phyloP scores from a whole-genome alignment of 2,113 vertebrate species.

The Paedocypris sp. region DNA sequence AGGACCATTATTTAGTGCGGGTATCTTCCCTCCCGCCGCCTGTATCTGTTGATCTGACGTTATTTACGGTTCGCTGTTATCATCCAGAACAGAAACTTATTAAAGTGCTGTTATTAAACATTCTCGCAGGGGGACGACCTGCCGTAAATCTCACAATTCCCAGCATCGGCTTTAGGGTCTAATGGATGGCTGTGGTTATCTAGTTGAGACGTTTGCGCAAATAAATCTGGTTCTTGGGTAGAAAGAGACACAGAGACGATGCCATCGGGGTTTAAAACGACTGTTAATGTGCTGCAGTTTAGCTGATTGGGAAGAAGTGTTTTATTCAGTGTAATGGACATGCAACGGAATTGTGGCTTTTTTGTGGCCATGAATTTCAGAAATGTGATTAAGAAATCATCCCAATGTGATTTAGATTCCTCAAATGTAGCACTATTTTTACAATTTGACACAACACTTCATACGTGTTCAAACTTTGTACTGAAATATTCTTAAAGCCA shows the following conservation, averaged over 20 bases:
- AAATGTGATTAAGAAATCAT: too few relatives aligned
- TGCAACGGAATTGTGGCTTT: too few relatives aligned
- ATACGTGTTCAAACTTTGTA: neutral
- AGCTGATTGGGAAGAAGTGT: constrained; percentile 17
- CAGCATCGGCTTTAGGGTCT: constrained; percentile 22
- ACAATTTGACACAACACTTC: too few relatives aligned
- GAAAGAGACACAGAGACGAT: constrained; percentile 11
- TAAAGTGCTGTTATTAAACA: constrained; percentile 27
- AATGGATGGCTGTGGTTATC: constrained; percentile 32
- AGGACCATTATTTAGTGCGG: constrained; percentile 44
- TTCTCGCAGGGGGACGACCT: constrained; percentile 15
- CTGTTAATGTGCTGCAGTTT: constrained; percentile 27
- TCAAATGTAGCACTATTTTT: too few relatives aligned
- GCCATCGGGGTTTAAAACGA: constrained; percentile 16
- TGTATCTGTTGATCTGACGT: constrained; percentile 44
- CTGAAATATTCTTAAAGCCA: neutral
- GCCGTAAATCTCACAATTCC: constrained; percentile 27
- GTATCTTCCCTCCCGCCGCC: constrained; percentile 35
- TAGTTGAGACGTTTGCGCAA: constrained; percentile 20
- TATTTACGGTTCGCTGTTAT: constrained; percentile 39
- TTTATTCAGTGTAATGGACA: constrained; percentile 1
- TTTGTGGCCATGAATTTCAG: too few relatives aligned
- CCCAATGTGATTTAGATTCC: too few relatives aligned
- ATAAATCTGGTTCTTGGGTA: constrained; percentile 6
- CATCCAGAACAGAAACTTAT: constrained; percentile 35